Percentiles rank a stretch among this genome's conserved stretches.
These are phyloP conservation scores for Poeciliopsis occidentalis DNA, from an alignment of 2,113 vertebrate genomes.

Conservation along the genomic window DNA sequence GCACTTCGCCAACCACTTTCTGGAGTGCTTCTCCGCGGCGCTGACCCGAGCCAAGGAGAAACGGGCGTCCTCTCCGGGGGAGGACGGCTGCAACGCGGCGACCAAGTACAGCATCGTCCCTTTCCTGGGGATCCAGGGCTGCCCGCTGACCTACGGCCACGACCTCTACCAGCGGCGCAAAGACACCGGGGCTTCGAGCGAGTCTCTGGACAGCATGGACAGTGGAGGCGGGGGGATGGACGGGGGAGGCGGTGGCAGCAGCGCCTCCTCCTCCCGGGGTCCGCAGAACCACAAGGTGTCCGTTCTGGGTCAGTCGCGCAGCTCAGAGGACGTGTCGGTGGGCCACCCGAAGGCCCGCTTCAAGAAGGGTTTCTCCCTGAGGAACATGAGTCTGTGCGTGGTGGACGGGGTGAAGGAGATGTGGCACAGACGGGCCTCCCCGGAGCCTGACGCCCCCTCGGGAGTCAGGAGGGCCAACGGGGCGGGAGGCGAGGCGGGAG, in stretches of 20 bases:
- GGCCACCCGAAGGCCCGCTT: constrained; percentile 85
- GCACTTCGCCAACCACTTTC: constrained; percentile 91
- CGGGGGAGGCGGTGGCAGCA: constrained; percentile 42
- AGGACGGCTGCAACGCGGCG: constrained; percentile 76
- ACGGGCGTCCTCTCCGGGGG: constrained; percentile 56
- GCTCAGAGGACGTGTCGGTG: constrained; percentile 92
- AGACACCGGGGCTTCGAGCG: constrained; percentile 85
- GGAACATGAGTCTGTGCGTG: constrained; percentile 97
- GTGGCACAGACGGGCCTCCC: constrained; percentile 92
- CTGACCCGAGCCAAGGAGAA: constrained; percentile 84
- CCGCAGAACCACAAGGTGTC: constrained; percentile 82
- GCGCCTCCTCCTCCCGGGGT: constrained; percentile 52
- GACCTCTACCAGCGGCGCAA: constrained; percentile 82
- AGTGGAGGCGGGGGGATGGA: constrained; percentile 73
- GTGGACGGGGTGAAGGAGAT: constrained; percentile 96
- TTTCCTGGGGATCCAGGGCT: constrained; percentile 88
- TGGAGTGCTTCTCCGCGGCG: constrained; percentile 89
- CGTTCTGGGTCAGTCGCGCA: constrained; percentile 90
- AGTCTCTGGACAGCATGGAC: constrained; percentile 89
- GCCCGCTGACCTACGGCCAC: constrained; percentile 83
- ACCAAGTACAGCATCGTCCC: constrained; percentile 88
- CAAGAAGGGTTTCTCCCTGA: constrained; percentile 95
- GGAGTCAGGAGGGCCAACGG: constrained; percentile 60
- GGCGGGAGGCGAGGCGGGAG: constrained; percentile 48
- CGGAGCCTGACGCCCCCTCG: constrained; percentile 80